Evolutionary conservation across 2,797 vertebrate genomes (phyloP).

Genomic region (Sebastes trivittatus): DNA sequence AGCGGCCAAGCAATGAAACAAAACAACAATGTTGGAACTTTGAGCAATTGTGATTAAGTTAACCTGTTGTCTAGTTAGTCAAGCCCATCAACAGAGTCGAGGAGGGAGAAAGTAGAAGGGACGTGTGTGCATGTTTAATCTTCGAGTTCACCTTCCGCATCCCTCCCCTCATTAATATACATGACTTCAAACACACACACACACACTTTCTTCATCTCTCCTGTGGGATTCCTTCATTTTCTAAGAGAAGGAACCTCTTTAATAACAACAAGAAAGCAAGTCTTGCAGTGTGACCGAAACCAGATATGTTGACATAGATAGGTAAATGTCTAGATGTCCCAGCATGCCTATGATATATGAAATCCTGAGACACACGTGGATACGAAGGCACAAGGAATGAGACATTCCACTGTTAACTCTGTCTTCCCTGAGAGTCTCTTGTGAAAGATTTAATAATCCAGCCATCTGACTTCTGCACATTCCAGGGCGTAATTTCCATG

Average conservation of each 20-base stretch:
- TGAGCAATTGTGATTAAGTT: constrained; percentile 2
- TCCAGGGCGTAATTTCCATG: constrained; percentile 23
- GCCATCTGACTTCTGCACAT: constrained; percentile 21
- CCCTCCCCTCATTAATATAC: neutral
- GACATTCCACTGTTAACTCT: neutral
- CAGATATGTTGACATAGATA: neutral
- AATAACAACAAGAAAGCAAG: neutral
- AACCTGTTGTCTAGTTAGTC: constrained; percentile 17
- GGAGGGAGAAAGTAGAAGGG: neutral
- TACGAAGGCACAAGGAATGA: neutral
- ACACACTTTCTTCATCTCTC: neutral
- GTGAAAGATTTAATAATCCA: constrained; percentile 8
- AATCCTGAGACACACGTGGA: neutral
- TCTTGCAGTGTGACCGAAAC: neutral
- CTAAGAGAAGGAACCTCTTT: neutral
- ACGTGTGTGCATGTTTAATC: neutral
- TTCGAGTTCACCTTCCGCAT: neutral
- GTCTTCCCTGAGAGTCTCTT: neutral
- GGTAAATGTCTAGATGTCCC: neutral
- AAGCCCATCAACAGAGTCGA: neutral
- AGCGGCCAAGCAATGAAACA: neutral
- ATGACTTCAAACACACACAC: neutral
- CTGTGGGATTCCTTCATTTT: neutral
- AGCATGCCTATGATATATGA: neutral
- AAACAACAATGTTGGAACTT: constrained; percentile 6